Evolutionary conservation across 2,888 invertebrate genomes (phyloP).

Genomic region (Xylota sylvarum): DNA sequence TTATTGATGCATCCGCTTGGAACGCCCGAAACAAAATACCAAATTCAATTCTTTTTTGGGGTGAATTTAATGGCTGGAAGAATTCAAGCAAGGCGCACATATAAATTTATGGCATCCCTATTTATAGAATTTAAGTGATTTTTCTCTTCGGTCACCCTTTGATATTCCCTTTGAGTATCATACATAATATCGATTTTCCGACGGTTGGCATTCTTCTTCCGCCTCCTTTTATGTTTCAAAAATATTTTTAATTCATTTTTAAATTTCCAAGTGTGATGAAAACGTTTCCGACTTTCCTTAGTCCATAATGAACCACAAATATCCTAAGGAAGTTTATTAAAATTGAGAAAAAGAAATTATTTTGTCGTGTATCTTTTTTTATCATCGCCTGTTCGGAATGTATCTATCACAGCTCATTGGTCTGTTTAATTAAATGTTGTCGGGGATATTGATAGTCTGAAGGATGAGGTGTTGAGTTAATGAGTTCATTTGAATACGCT

Average conservation of each 20-base stretch:
- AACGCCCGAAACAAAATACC: background rate
- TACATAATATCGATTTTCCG: constrained; percentile 1
- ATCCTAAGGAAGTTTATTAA: background rate
- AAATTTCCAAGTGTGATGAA: constrained; percentile 17
- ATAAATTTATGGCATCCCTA: constrained; percentile 7
- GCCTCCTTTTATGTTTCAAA: background rate
- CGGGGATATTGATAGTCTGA: constrained; percentile 10
- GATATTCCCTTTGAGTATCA: constrained; percentile 10
- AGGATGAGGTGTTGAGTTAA: constrained; percentile 31
- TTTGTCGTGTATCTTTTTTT: background rate
- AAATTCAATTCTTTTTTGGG: background rate
- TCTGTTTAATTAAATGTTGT: constrained; percentile 25
- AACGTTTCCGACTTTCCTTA: background rate
- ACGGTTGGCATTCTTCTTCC: constrained; percentile 1
- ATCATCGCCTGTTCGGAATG: background rate
- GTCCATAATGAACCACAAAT: background rate
- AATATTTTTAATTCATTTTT: constrained; percentile 24
- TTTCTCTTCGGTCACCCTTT: constrained; percentile 3
- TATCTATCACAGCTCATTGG: constrained; percentile 32
- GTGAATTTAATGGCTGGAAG: background rate
- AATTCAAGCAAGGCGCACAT: background rate
- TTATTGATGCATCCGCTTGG: background rate
- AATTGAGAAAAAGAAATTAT: background rate
- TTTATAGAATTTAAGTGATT: constrained; percentile 39
- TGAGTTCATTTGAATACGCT: constrained; percentile 32